Base-by-base conservation (phyloP, 30 jellyfish, hydroid and myxozoan genomes). In the Mastigias papua region DNA sequence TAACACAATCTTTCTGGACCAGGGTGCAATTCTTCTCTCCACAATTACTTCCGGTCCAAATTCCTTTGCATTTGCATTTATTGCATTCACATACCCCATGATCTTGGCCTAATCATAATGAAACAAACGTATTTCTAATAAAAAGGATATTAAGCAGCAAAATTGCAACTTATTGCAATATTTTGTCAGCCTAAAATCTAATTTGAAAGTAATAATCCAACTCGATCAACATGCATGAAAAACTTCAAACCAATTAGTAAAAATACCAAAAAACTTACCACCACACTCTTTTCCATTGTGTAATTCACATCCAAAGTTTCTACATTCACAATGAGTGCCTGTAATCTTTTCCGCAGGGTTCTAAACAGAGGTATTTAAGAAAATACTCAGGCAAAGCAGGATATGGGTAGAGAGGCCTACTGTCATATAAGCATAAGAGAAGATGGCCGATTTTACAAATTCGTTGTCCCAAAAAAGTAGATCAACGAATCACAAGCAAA, bases 321-420 rank as follows among this genome's bases (percentile, higher is more conserved):
- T 78, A 63, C 98, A 94, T 71, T 94, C 96, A 54, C 98, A 94
- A 61, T 76, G 87, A 50, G 83, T 80, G 50, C 98, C 98, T 5
- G 97, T n/a, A 58, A 94, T 86, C 48, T 67, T 75, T 86, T 86
- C 90, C 0, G 90, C 83, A 42, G 94, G 94, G 20, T 69, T n/a
- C 97, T 79, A 31, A 54, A 80, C 34, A 34, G 32, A 30, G 63
- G 30, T 46, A 50, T 19, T 21, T 4, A 42, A 0, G 13, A 42
- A 42, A 42, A 42, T 42, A 8, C 7, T 4, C 7, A 42, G 54
- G 13, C 23, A 57, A 7, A 17, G n/a, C n/a, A n/a, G n/a, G n/a
- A n/a, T n/a, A n/a, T n/a, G n/a, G n/a, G n/a, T n/a, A n/a, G n/a
- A n/a, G n/a, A n/a, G n/a, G n/a, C n/a, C n/a, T n/a, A n/a, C n/a